A percentile compares a stretch with the other conserved stretches of the same genome.
Evolutionary conservation across 2,888 invertebrate genomes (phyloP).

Genomic region (Eupithecia centaureata): DNA sequence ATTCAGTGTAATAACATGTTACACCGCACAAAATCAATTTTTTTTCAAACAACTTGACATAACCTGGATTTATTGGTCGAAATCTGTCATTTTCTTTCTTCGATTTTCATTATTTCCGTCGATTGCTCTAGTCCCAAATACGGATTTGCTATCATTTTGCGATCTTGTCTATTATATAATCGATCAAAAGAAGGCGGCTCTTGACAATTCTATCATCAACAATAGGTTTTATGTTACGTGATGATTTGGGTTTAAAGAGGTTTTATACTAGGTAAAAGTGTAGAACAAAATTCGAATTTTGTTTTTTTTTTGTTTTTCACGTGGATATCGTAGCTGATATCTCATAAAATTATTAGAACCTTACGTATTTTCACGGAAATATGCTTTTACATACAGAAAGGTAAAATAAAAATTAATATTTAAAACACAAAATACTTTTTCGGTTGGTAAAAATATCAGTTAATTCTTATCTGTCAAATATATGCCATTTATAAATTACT

Average conservation of each 20-base stretch:
- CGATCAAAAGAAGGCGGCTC: slow-evolving; percentile 2
- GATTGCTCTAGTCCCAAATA: not conserved
- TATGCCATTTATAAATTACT: not conserved
- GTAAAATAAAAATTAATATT: not conserved
- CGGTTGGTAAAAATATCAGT: not conserved
- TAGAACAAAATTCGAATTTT: too few relatives aligned
- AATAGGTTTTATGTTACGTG: slow-evolving; percentile 6
- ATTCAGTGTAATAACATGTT: too few relatives aligned
- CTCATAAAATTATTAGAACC: not conserved
- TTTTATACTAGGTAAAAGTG: too few relatives aligned
- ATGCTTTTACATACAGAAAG: too few relatives aligned
- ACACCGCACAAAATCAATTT: too few relatives aligned
- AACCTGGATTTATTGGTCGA: too few relatives aligned
- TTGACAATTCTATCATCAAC: not conserved
- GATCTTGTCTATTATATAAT: not conserved
- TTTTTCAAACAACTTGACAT: too few relatives aligned
- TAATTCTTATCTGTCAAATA: not conserved
- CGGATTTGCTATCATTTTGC: not conserved
- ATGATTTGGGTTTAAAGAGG: not conserved
- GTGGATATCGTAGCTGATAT: not conserved
- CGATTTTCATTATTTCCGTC: too few relatives aligned
- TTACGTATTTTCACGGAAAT: too few relatives aligned
- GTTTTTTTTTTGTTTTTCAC: not conserved
- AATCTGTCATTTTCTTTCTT: too few relatives aligned
- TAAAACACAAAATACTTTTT: not conserved